Evolutionary conservation across 2,797 vertebrate genomes (phyloP).

Genomic region (Poecilia gillii): DNA sequence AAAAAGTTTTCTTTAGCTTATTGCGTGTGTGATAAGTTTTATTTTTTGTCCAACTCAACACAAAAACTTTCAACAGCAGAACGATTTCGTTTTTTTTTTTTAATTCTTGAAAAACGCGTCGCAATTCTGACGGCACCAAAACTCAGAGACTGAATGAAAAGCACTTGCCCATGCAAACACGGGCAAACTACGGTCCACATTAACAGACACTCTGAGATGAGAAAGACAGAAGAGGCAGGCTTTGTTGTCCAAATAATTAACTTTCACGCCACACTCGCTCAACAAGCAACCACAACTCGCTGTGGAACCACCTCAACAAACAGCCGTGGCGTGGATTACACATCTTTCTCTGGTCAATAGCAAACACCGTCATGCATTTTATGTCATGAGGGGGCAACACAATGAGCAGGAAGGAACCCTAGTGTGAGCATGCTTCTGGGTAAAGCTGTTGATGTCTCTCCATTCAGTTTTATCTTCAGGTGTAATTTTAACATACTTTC

Average conservation of each 20-base stretch:
- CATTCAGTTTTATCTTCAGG: constrained; percentile 39
- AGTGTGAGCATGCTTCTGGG: constrained; percentile 4
- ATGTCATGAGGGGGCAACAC: constrained; percentile 48
- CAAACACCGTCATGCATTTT: constrained; percentile 53
- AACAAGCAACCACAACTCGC: constrained; percentile 32
- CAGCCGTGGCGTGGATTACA: constrained; percentile 65
- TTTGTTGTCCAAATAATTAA: constrained; percentile 67
- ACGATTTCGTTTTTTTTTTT: neutral
- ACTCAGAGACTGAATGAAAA: neutral
- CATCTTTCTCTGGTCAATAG: constrained; percentile 49
- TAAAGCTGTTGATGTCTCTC: constrained; percentile 23
- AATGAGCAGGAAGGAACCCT: constrained; percentile 7
- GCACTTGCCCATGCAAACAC: neutral
- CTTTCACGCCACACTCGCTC: constrained; percentile 37
- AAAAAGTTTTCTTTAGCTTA: no score
- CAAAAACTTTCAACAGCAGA: neutral
- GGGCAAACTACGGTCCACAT: neutral
- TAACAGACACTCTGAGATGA: neutral
- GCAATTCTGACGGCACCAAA: neutral
- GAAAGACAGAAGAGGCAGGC: constrained; percentile 38
- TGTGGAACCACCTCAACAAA: constrained; percentile 34
- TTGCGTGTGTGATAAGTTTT: neutral
- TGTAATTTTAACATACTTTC: constrained; percentile 17
- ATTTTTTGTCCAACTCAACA: neutral
- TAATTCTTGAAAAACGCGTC: neutral